Conservation (phyloP, 1,140 invertebrate species). For the Drosophila lacertosa region DNA sequence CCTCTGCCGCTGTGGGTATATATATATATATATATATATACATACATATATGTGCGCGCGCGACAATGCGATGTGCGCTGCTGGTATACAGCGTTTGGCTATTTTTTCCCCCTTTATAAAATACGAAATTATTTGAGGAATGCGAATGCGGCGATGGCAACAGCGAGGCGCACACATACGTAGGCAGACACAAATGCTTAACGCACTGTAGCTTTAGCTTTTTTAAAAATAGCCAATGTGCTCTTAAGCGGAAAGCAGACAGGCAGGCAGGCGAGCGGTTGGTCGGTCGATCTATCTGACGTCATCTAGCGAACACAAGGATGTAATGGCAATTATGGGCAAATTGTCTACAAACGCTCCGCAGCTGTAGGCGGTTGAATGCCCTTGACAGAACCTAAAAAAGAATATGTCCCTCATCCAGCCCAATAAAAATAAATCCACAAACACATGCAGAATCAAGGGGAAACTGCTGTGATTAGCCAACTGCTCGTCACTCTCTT, state of each 20-base stretch:
- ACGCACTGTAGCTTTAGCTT: constrained; percentile 29
- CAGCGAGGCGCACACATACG: constrained; percentile 36
- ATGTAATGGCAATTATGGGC: constrained; percentile 21
- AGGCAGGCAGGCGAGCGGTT: background rate
- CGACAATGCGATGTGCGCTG: constrained; percentile 42
- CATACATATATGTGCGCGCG: constrained; percentile 4
- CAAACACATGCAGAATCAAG: constrained; percentile 18
- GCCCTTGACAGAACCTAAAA: constrained; percentile 29
- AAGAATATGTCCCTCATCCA: constrained; percentile 5
- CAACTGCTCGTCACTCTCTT: constrained; percentile 18
- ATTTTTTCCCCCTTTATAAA: constrained; percentile 47
- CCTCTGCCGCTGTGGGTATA: background rate
- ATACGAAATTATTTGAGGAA: constrained; percentile 68
- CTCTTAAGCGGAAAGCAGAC: constrained; percentile 11
- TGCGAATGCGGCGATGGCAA: constrained; percentile 50
- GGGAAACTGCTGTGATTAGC: constrained; percentile 15
- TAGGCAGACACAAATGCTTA: constrained; percentile 20
- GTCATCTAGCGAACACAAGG: constrained; percentile 45
- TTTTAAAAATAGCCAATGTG: constrained; percentile 48
- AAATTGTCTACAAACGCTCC: constrained; percentile 3
- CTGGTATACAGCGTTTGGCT: constrained; percentile 44
- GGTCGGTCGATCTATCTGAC: constrained; percentile 31
- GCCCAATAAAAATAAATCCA: constrained; percentile 16
- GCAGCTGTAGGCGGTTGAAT: constrained; percentile 28
- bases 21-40: constrained; percentile 1